phyloP scores from a whole-genome alignment of 2,113 vertebrate genomes.

The Thoracochromis brauschi region DNA sequence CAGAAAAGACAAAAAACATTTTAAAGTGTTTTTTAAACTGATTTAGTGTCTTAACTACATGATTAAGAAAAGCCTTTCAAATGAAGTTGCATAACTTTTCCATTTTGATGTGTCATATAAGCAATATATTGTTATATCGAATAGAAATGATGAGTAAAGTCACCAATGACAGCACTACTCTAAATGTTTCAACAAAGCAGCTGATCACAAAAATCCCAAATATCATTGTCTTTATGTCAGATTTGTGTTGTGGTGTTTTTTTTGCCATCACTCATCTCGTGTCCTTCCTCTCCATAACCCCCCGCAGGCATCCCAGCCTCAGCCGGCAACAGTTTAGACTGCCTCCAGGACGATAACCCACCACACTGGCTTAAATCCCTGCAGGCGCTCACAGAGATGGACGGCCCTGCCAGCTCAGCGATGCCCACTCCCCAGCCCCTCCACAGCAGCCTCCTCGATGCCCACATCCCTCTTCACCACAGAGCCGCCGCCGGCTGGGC shows the following conservation, averaged over 20 bases:
- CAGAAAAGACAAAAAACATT: background rate
- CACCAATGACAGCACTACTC: background rate
- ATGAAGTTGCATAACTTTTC: background rate
- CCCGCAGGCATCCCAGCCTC: constrained; percentile 88
- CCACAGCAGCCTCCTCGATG: constrained; percentile 75
- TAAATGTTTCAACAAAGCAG: background rate
- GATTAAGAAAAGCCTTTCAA: background rate
- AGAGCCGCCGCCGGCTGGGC: constrained; percentile 94
- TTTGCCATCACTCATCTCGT: background rate
- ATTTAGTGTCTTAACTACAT: background rate
- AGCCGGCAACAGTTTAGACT: constrained; percentile 93
- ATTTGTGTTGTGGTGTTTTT: background rate
- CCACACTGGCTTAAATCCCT: constrained; percentile 99
- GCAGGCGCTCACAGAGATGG: constrained; percentile 98
- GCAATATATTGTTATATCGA: background rate
- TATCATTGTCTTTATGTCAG: background rate
- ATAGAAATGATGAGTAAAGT: background rate
- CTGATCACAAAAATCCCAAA: background rate
- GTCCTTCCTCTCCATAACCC: background rate
- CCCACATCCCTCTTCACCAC: constrained; percentile 84
- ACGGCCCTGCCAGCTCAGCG: constrained; percentile 79
- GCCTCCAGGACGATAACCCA: constrained; percentile 98
- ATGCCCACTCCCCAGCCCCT: constrained; percentile 78
- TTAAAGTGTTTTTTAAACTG: background rate
- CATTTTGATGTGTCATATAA: background rate